Base-by-base conservation (phyloP, 1,140 invertebrate genomes). In the Tetragonula clypearis region DNA sequence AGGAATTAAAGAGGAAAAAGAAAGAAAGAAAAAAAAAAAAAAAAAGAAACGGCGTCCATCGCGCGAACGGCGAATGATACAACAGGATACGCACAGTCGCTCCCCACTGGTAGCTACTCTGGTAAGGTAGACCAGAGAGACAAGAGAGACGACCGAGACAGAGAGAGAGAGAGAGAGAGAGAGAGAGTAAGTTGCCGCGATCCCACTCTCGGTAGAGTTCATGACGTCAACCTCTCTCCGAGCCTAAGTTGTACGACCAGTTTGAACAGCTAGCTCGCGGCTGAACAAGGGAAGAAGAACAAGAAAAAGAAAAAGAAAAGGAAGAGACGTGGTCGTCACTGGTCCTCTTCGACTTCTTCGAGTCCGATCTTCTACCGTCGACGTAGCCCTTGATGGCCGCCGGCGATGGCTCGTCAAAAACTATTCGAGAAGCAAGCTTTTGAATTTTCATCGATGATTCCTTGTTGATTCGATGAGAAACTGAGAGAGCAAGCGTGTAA, bases 221-320 rank as follows among this genome's bases (percentile, higher is more conserved):
- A 87, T 94, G 93, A 94, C 93, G 93, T 94, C 92, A 93, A 90
- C 77, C 88, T 66, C 88, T 66, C 49, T 6, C 30, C 30, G 88
- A 82, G 90, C 73, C 72, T 86, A 90, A 92, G 89, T 90, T 89
- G 93, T 80, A 92, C 91, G 91, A 93, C 92, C 93, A 94, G 93
- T 94, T 94, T 84, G 89, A 90, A 79, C 87, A 85, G 82, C 79
- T 88, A 84, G 88, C 87, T 82, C 72, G 86, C 86, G 79, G 82
- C 79, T 35, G 35, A 85, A 88, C 87, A 90, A 90, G 84, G 87
- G 83, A 88, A 80, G 62, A 85, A 85, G 74, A 85, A 86, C 65
- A 91, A 74, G 80, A 87, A 68, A 66, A 88, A 80, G 62, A 85
- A 85, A 74, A 85, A 68, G 74, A 88, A 80, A 58, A 85, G 84